Evolutionary conservation across 2,888 invertebrate species (phyloP).

Genomic region (Ceramica pisi): DNA sequence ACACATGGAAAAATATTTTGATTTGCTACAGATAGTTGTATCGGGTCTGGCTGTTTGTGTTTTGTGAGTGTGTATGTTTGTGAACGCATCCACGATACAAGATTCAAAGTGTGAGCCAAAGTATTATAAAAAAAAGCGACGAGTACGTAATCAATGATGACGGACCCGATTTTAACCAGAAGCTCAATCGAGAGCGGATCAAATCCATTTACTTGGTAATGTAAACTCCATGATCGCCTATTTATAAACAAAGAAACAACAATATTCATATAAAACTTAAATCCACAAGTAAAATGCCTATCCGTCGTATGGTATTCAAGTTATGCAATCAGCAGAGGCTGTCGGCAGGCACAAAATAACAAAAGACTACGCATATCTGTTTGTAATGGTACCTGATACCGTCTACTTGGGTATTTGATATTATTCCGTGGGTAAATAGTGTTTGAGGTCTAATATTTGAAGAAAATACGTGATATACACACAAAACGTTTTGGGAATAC

Average conservation of each 20-base stretch:
- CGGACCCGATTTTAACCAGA: background rate
- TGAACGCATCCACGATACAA: no score
- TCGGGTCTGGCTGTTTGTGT: no score
- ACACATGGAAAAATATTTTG: no score
- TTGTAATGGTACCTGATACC: slow-evolving; percentile 33
- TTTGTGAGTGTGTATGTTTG: no score
- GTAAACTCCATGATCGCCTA: no score
- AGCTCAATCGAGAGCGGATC: background rate
- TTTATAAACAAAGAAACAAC: background rate
- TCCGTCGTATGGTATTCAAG: background rate
- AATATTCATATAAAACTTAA: slow-evolving; percentile 11
- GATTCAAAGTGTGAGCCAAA: no score
- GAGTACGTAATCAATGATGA: no score
- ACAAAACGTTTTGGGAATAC: no score
- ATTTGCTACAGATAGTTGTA: no score
- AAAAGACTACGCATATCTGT: slow-evolving; percentile 16
- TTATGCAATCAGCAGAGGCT: slow-evolving; percentile 4
- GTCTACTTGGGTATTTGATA: slow-evolving; percentile 11
- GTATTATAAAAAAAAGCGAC: no score
- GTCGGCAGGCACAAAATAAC: slow-evolving; percentile 4
- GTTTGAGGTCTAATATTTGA: background rate
- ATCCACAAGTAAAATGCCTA: background rate
- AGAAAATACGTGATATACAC: background rate
- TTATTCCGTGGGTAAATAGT: slow-evolving; percentile 18
- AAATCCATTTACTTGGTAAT: background rate